Conservation (phyloP, 1,140 invertebrate species). For the Bombus pyrosoma region DNA sequence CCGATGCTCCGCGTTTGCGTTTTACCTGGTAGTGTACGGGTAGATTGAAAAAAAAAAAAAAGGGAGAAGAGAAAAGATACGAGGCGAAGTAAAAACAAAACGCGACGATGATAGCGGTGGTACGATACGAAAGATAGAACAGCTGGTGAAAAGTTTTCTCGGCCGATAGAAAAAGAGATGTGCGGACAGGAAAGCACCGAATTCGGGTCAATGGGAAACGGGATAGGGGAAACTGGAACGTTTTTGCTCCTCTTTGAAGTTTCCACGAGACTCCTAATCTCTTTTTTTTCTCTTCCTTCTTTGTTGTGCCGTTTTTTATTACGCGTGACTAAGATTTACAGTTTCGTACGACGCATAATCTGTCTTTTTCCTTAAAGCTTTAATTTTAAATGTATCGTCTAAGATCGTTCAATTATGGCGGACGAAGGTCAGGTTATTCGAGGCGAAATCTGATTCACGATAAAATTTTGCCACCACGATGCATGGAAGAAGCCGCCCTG, state of each 20-base stretch:
- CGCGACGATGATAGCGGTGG: slow-evolving; percentile 37
- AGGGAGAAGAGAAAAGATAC: not conserved
- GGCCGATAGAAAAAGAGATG: slow-evolving; percentile 5
- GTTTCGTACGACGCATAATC: not conserved
- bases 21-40: slow-evolving; percentile 8
- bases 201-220: slow-evolving; percentile 59
- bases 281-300: not conserved
- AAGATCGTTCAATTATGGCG: not conserved
- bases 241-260: slow-evolving; percentile 44
- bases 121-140: slow-evolving; percentile 59
- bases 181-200: slow-evolving; percentile 26
- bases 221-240: slow-evolving; percentile 6
- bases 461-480: not conserved
- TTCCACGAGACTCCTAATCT: slow-evolving; percentile 25
- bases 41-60: slow-evolving; percentile 40
- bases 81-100: slow-evolving; percentile 46
- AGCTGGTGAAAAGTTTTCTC: slow-evolving; percentile 59
- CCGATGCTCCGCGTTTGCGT: not conserved
- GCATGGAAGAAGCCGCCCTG: not conserved
- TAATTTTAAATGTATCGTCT: not conserved
- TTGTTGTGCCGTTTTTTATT: not conserved
- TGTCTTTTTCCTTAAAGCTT: no score
- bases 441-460: not conserved
- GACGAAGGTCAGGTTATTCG: not conserved
- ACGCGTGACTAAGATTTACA: not conserved